Percentiles rank a stretch among this genome's conserved stretches.
Conservation (phyloP, 2,797 vertebrate genomes). For the Molossus alvarezi region DNA sequence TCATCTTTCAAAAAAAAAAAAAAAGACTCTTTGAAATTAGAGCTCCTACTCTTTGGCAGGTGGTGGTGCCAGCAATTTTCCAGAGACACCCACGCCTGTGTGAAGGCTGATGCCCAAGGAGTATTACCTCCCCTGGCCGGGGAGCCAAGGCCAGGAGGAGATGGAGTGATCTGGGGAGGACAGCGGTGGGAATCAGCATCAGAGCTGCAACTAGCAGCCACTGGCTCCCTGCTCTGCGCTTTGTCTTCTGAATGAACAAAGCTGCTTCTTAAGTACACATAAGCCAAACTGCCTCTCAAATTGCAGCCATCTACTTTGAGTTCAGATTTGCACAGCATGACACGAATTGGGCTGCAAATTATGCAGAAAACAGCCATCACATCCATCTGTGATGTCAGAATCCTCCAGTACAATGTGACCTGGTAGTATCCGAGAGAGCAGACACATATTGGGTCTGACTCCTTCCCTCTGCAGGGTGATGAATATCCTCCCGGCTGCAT, state of each 20-base stretch:
- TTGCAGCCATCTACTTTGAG: slow-evolving; percentile 83
- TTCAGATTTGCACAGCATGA: slow-evolving; percentile 86
- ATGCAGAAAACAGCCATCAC: slow-evolving; percentile 86
- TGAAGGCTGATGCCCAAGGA: slow-evolving; percentile 1
- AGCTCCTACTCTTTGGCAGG: neutral
- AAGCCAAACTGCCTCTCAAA: slow-evolving; percentile 84
- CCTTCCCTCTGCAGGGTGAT: slow-evolving; percentile 20
- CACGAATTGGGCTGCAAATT: slow-evolving; percentile 86
- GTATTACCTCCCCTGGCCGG: neutral
- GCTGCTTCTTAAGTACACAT: slow-evolving; percentile 86
- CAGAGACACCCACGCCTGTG: neutral
- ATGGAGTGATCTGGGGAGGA: slow-evolving; percentile 30
- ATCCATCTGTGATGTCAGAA: slow-evolving; percentile 86
- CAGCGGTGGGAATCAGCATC: neutral
- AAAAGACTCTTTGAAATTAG: neutral
- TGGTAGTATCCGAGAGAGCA: slow-evolving; percentile 55
- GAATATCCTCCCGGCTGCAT: slow-evolving; percentile 54
- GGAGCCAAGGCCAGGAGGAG: neutral
- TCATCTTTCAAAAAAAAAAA: neutral
- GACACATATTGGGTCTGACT: slow-evolving; percentile 41
- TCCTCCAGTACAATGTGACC: slow-evolving; percentile 82
- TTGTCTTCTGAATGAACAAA: slow-evolving; percentile 83
- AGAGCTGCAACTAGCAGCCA: slow-evolving; percentile 53
- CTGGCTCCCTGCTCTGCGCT: slow-evolving; percentile 66
- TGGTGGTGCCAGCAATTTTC: neutral